Evolutionary conservation across 1,140 invertebrate genomes (phyloP), one percentile per base, ranked within the genome.

Genomic region (silkworm (Bombyx mori)): DNA sequence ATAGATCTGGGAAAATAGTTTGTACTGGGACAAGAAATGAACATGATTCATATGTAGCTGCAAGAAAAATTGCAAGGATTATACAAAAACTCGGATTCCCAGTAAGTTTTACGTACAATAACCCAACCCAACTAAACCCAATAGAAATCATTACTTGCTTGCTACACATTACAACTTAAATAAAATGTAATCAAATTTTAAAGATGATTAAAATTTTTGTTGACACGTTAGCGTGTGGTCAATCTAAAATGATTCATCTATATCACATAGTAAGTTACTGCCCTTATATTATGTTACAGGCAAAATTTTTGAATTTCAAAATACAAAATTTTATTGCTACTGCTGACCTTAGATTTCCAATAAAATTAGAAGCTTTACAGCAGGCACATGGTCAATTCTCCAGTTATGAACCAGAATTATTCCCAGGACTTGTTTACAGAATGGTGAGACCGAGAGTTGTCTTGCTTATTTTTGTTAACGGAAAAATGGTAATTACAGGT

Each of bases 271-370:
- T 54, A 53, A 56, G 48, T 53, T 10, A 7, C 7, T 18, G 7
- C 45, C 4, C 7, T 51, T 47, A 10, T 55, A 10, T 55, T 55
- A 3, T 44, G 58, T 66, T 57, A 35, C 75, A 97, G 94, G 96
- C 96, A 0, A 98, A 97, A 82, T 99, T 99, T 82, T 88, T 93
- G 42, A 96, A 99, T 75, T 99, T 99, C 77, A 99, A 99, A 90
- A 94, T 99, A 71, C 98, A 99, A 89, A 99, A 99, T 86, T 98
- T 99, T 89, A 98, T 99, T 26, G 98, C 97, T 6, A 99, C 97
- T 42, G 98, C 97, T 75, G 98, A 99, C 89, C 92, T 99, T 7
- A 94, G 97, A 75, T 99, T 99, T 89, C 97, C 98, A 0, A 98
- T 99, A 62, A 94, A 97, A 72, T 84, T 99, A 52, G 99, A 99